These are phyloP conservation scores for Aphodius granarius DNA, from an alignment of 2,888 invertebrate species.

Conservation along the genomic window DNA sequence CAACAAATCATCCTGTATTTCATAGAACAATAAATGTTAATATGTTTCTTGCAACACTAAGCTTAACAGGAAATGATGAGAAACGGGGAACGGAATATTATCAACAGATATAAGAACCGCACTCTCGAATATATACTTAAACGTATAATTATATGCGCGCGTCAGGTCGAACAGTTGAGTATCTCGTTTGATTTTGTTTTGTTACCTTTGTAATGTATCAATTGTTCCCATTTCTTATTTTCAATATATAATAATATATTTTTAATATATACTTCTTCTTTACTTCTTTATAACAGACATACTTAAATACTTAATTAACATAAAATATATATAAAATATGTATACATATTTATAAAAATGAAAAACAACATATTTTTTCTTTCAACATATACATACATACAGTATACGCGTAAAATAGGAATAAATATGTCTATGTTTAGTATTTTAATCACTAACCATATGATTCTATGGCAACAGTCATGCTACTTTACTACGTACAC, in stretches of 20 bases:
- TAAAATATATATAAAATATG: conserved; percentile 19
- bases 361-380: conserved; percentile 14
- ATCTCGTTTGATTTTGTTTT: conserved; percentile 18
- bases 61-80: conserved; percentile 33
- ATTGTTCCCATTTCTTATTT: conserved; percentile 34
- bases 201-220: conserved; percentile 24
- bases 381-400: neutral
- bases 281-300: conserved; percentile 22
- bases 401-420: conserved; percentile 1
- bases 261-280: conserved; percentile 22
- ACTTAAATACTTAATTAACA: conserved; percentile 16
- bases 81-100: conserved; percentile 33
- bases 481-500: conserved; percentile 44
- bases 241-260: conserved; percentile 16
- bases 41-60: conserved; percentile 32
- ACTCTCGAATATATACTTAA: neutral
- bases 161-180: conserved; percentile 17
- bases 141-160: neutral
- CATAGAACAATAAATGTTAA: conserved; percentile 36
- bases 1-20: conserved; percentile 41
- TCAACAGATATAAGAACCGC: conserved; percentile 13
- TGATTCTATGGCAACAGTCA: conserved; percentile 42
- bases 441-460: conserved; percentile 40
- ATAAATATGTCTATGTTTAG: conserved; percentile 12
- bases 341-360: conserved; percentile 20